phyloP scores from a whole-genome alignment of 2,888 invertebrate genomes.

The Octonoba sinensis region DNA sequence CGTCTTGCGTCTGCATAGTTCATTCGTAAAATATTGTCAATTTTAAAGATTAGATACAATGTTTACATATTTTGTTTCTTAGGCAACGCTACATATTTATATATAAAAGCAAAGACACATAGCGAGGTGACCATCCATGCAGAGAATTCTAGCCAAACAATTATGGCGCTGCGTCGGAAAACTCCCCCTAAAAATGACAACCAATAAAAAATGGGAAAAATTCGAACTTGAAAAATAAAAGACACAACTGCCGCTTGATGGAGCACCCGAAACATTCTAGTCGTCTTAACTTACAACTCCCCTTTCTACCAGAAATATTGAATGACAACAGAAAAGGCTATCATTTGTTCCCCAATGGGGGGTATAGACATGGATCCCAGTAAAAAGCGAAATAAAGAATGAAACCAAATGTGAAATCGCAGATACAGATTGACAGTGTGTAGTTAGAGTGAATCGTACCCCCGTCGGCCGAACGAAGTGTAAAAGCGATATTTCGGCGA shows the following conservation, averaged over 20 bases:
- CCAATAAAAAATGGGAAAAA: too few relatives aligned
- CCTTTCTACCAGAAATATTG: conserved; percentile 26
- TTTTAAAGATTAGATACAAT: too few relatives aligned
- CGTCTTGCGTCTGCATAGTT: too few relatives aligned
- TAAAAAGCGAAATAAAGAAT: conserved; percentile 50
- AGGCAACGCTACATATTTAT: too few relatives aligned
- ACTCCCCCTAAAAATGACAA: too few relatives aligned
- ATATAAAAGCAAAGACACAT: too few relatives aligned
- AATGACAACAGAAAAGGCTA: conserved; percentile 25
- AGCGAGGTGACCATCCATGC: too few relatives aligned
- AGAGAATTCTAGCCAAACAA: too few relatives aligned
- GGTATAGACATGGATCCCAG: conserved; percentile 11
- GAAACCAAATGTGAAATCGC: conserved; percentile 59
- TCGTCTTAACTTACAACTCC: not conserved
- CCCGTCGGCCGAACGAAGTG: conserved; percentile 40
- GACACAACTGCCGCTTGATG: not conserved
- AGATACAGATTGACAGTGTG: conserved; percentile 55
- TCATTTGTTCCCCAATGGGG: conserved; percentile 28
- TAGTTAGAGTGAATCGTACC: conserved; percentile 27
- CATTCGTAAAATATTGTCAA: too few relatives aligned
- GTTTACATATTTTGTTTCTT: too few relatives aligned
- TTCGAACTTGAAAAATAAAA: too few relatives aligned
- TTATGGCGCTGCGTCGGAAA: too few relatives aligned
- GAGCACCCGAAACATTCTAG: not conserved
- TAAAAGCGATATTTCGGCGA: conserved; percentile 57